Evolutionary conservation across 2,888 invertebrate genomes (phyloP).

Genomic region (Ennomos fuscantarius): DNA sequence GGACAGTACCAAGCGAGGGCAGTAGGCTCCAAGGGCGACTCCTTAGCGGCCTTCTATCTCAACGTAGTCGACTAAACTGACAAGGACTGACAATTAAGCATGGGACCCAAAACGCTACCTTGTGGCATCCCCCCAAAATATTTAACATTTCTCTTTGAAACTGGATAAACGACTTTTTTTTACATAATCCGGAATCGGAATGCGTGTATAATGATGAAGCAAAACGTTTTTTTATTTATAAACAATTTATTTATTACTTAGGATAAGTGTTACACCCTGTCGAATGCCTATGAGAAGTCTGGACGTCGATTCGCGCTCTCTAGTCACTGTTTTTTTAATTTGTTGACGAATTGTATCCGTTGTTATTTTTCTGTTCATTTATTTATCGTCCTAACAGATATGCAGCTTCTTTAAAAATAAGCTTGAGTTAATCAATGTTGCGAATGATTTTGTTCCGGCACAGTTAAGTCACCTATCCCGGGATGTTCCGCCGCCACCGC

Average conservation of each 20-base stretch:
- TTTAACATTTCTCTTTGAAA: slow-evolving; percentile 45
- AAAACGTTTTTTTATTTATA: slow-evolving; percentile 69
- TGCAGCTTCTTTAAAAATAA: slow-evolving; percentile 71
- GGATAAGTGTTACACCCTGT: slow-evolving; percentile 82
- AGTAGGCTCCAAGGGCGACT: slow-evolving; percentile 94
- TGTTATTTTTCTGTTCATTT: slow-evolving; percentile 60
- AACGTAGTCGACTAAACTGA: slow-evolving; percentile 87
- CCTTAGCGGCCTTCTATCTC: slow-evolving; percentile 93
- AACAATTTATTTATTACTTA: slow-evolving; percentile 74
- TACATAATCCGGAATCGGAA: slow-evolving; percentile 80
- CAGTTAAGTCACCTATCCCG: slow-evolving; percentile 45
- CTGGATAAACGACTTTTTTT: slow-evolving; percentile 65
- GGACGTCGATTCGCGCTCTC: slow-evolving; percentile 67
- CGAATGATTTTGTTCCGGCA: slow-evolving; percentile 51
- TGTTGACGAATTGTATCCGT: slow-evolving; percentile 63
- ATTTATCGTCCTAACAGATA: slow-evolving; percentile 72
- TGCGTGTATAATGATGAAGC: slow-evolving; percentile 32
- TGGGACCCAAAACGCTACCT: slow-evolving; percentile 57
- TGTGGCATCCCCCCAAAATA: slow-evolving; percentile 55
- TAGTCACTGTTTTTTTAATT: slow-evolving; percentile 79
- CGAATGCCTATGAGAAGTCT: slow-evolving; percentile 77
- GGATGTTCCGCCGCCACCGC: slow-evolving; percentile 69
- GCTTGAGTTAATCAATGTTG: slow-evolving; percentile 78
- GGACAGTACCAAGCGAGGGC: slow-evolving; percentile 96
- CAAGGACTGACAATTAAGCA: slow-evolving; percentile 57